These are phyloP conservation scores for Megalops cyprinoides DNA, from an alignment of 2,797 vertebrate species.

Conservation along the genomic window DNA sequence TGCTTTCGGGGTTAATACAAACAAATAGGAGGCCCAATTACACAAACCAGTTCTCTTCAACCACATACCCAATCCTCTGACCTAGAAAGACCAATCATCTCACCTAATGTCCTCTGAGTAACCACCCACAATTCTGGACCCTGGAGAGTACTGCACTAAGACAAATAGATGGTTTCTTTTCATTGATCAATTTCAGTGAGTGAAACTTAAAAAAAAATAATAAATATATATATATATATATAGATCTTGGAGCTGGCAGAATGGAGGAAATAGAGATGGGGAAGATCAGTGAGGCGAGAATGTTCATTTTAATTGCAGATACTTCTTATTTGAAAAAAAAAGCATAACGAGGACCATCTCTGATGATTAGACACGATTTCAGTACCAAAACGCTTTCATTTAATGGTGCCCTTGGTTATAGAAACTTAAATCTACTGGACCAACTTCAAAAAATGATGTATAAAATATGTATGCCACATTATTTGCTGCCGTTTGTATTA, in stretches of 20 bases:
- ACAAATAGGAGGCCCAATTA: no score
- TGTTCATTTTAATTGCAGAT: not conserved
- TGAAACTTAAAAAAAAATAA: no score
- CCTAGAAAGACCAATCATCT: not conserved
- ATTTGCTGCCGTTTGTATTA: not conserved
- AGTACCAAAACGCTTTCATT: not conserved
- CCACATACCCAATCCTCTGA: not conserved
- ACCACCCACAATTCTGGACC: not conserved
- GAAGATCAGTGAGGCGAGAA: not conserved
- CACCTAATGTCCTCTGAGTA: not conserved
- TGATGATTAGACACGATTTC: constrained; percentile 2
- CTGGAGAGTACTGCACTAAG: not conserved
- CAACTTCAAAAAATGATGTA: not conserved
- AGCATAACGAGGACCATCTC: not conserved
- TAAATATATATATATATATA: not conserved
- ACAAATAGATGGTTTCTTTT: not conserved
- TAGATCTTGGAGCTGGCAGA: not conserved
- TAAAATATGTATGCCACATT: not conserved
- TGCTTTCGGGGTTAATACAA: no score
- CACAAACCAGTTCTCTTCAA: not conserved
- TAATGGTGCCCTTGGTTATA: not conserved
- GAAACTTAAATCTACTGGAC: not conserved
- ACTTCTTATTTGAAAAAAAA: not conserved
- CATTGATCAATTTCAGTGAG: not conserved
- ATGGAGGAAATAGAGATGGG: no score